phyloP scores from a whole-genome alignment of 2,113 vertebrate genomes.

The Amazona guildingii region DNA sequence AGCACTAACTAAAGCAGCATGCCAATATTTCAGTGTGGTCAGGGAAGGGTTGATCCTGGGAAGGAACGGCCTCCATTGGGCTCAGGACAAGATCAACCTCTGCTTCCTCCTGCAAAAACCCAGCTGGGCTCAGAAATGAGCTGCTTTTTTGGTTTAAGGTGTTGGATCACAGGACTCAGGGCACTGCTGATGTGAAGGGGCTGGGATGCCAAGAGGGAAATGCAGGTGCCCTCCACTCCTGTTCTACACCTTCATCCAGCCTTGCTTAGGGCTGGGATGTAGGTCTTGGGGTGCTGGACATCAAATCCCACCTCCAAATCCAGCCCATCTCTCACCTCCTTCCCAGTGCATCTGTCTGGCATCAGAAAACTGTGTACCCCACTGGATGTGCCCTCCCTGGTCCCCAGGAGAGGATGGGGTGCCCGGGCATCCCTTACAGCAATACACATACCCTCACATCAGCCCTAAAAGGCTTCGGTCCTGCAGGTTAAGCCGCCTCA shows the following conservation, averaged over 20 bases:
- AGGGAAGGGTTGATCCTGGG: neutral
- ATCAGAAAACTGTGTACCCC: neutral
- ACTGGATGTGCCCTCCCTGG: accelerated
- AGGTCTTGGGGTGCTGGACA: neutral
- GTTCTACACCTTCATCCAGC: neutral
- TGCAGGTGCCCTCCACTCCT: neutral
- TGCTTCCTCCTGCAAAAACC: neutral
- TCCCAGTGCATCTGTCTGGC: neutral
- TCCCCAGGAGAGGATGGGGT: neutral
- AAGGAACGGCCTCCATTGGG: neutral
- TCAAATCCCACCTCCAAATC: neutral
- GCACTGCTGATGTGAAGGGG: neutral
- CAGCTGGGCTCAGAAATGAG: neutral
- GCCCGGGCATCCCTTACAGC: accelerated
- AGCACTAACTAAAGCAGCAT: accelerated
- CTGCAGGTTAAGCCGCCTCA: neutral
- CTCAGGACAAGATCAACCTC: neutral
- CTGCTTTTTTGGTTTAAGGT: neutral
- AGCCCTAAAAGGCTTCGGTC: neutral
- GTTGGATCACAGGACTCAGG: neutral
- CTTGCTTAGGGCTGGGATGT: neutral
- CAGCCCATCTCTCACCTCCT: neutral
- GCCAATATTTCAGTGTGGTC: neutral
- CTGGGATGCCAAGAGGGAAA: neutral
- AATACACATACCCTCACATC: accelerated